These are phyloP conservation scores for Epicampocera succincta DNA, from an alignment of 2,888 invertebrate species.

Conservation along the genomic window DNA sequence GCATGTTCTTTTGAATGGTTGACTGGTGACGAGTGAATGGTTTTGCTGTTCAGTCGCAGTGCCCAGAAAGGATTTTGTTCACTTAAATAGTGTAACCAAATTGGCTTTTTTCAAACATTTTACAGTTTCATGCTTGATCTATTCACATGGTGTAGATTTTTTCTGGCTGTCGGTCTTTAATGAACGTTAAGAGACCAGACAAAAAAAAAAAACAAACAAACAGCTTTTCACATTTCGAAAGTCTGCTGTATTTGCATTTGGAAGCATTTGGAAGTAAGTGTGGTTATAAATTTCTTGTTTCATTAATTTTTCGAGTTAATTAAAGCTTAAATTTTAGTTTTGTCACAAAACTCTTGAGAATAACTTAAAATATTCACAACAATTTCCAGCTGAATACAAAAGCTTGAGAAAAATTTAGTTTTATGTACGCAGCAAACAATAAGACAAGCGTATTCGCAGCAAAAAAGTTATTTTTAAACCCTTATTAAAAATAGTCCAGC, in stretches of 20 bases:
- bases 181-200: not conserved
- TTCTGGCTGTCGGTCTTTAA: not conserved
- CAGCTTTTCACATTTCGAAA: not conserved
- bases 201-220: too few species aligned
- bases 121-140: conserved; percentile 57
- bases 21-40: conserved; percentile 22
- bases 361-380: not conserved
- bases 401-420: too few species aligned
- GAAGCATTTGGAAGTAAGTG: conserved; percentile 27
- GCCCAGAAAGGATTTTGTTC: conserved; percentile 56
- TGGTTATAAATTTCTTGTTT: conserved; percentile 24
- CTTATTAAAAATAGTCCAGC: too few species aligned
- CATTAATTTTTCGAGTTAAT: conserved; percentile 27
- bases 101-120: conserved; percentile 49
- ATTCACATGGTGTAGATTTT: conserved; percentile 22
- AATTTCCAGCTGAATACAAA: not conserved
- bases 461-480: too few species aligned
- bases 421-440: too few species aligned
- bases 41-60: conserved; percentile 14
- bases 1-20: conserved; percentile 34
- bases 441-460: too few species aligned
- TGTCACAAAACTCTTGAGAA: not conserved
- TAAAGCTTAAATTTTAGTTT: conserved; percentile 20
- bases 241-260: too few species aligned
- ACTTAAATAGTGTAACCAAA: conserved; percentile 67